A percentile compares a stretch with the other conserved stretches of the same genome.
Conservation (phyloP, 1,140 invertebrate species). For the Calephelis virginiensis region DNA sequence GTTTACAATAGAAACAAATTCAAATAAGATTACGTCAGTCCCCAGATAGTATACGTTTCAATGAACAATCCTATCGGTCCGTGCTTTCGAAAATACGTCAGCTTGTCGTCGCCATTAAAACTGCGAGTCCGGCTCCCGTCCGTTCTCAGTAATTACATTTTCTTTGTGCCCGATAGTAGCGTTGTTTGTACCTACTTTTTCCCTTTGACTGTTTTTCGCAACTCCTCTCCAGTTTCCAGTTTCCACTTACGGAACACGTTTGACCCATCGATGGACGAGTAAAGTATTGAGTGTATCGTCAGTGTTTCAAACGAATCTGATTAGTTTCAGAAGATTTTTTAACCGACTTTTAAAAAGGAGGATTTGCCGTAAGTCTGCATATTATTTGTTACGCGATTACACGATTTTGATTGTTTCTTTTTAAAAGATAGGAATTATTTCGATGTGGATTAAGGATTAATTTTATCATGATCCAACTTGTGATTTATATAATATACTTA, state of each 20-base stretch:
- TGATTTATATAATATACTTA: too few species aligned
- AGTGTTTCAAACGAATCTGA: not conserved
- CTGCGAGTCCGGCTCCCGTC: not conserved
- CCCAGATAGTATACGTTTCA: not conserved
- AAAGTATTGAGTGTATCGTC: not conserved
- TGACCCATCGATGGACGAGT: not conserved
- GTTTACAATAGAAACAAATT: too few species aligned
- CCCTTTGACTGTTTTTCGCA: not conserved
- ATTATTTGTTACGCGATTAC: too few species aligned
- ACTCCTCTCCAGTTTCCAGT: conserved; percentile 6
- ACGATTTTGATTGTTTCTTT: too few species aligned
- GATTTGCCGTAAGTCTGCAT: too few species aligned
- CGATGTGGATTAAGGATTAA: too few species aligned
- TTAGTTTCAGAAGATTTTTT: not conserved
- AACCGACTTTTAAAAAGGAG: too few species aligned
- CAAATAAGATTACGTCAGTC: not conserved
- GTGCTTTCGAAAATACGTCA: not conserved
- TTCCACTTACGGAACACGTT: not conserved
- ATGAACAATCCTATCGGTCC: conserved; percentile 3
- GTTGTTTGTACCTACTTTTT: conserved; percentile 7
- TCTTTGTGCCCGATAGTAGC: conserved; percentile 11
- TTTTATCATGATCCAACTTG: too few species aligned
- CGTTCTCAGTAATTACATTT: conserved; percentile 12
- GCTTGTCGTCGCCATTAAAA: conserved; percentile 12
- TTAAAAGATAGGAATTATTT: too few species aligned